Percentiles rank a stretch among this genome's conserved stretches.
phyloP scores from a whole-genome alignment of 2,113 vertebrate species.

The Neogobius melanostomus region DNA sequence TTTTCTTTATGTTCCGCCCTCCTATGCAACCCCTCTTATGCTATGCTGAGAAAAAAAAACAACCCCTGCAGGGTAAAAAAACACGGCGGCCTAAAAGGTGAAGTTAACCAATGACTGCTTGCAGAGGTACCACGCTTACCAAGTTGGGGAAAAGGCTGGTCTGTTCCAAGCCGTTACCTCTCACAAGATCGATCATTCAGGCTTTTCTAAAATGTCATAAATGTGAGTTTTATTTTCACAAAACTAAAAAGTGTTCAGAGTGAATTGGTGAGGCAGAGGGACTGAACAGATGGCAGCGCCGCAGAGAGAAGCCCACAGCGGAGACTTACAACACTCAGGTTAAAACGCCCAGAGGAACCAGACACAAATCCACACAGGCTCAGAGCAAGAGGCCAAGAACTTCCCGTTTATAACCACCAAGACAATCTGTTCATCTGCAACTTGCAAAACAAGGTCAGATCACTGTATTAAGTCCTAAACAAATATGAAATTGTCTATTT shows the following conservation, averaged over 20 bases:
- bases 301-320: constrained; percentile 62
- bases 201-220: background rate
- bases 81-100: too few relatives aligned
- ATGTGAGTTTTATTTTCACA: background rate
- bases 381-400: constrained; percentile 43
- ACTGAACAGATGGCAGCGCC: constrained; percentile 67
- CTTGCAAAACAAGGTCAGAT: background rate
- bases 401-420: constrained; percentile 39
- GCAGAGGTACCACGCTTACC: too few relatives aligned
- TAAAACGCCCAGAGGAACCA: constrained; percentile 59
- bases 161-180: too few relatives aligned
- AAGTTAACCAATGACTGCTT: too few relatives aligned
- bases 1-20: too few relatives aligned
- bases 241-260: too few relatives aligned
- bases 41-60: too few relatives aligned
- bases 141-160: too few relatives aligned
- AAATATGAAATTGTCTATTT: background rate
- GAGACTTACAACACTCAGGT: constrained; percentile 68
- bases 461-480: background rate
- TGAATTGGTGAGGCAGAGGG: constrained; percentile 8
- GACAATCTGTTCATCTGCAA: constrained; percentile 8
- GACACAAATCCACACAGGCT: constrained; percentile 12
- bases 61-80: too few relatives aligned
- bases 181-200: too few relatives aligned
- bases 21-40: too few relatives aligned